phyloP scores from a whole-genome alignment of 2,797 vertebrate genomes.

The Hydrophis major region DNA sequence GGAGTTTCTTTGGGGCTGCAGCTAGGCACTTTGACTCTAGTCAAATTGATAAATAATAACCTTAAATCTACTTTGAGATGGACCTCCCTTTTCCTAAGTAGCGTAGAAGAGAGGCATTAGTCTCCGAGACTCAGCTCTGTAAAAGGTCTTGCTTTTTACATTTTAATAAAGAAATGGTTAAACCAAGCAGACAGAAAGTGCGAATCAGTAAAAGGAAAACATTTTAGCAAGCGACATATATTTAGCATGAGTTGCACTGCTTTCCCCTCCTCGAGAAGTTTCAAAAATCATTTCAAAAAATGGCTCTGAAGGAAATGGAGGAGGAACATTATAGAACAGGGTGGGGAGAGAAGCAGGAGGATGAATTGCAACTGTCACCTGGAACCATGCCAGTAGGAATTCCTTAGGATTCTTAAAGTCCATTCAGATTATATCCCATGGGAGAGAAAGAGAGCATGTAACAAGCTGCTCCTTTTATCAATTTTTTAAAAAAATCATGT shows the following conservation, averaged over 20 bases:
- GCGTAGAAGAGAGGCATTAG: background rate
- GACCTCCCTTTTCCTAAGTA: background rate
- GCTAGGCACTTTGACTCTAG: background rate
- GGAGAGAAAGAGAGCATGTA: background rate
- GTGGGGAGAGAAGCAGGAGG: conserved; percentile 28
- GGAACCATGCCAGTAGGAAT: conserved; percentile 29
- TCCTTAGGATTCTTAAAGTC: conserved; percentile 5
- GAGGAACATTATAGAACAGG: conserved; percentile 48
- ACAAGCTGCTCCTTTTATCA: background rate
- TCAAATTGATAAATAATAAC: background rate
- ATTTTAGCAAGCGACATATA: conserved; percentile 56
- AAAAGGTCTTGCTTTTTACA: background rate
- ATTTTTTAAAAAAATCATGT: too few species aligned
- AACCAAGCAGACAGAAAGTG: conserved; percentile 12
- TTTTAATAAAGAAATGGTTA: conserved; percentile 36
- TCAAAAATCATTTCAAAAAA: conserved; percentile 31
- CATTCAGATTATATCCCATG: background rate
- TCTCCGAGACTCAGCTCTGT: background rate
- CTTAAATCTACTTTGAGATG: background rate
- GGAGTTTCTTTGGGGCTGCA: too few species aligned
- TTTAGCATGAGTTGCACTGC: conserved; percentile 63
- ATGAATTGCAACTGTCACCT: conserved; percentile 35
- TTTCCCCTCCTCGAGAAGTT: conserved; percentile 42
- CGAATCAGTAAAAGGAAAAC: conserved; percentile 50
- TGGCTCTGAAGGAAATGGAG: conserved; percentile 54